Evolutionary conservation across 2,888 invertebrate species (phyloP).

Genomic region (Drosophila helvetica): DNA sequence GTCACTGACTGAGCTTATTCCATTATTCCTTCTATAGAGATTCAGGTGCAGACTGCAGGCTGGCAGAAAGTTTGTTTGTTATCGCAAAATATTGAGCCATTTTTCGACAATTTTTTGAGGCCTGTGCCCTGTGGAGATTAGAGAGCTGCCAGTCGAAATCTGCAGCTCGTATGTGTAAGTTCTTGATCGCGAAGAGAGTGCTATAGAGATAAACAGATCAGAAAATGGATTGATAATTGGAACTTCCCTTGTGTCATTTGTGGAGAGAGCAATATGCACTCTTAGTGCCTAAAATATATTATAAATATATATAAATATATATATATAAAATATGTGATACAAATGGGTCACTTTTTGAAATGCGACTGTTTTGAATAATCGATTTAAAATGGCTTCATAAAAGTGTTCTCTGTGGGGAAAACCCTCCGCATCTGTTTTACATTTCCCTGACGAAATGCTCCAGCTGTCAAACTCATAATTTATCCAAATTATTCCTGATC

Average conservation of each 20-base stretch:
- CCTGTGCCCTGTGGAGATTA: background rate
- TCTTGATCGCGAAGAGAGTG: background rate
- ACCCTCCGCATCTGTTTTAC: background rate
- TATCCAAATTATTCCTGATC: constrained; percentile 21
- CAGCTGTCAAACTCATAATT: constrained; percentile 37
- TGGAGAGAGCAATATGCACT: no score
- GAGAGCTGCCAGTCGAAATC: constrained; percentile 3
- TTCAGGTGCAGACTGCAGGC: constrained; percentile 6
- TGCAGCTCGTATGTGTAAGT: constrained; percentile 11
- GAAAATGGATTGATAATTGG: background rate
- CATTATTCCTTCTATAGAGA: constrained; percentile 3
- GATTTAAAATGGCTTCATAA: no score
- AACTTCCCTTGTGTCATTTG: no score
- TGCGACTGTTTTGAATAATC: no score
- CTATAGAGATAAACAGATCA: background rate
- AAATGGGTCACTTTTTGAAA: no score
- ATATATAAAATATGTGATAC: no score
- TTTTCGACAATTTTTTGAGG: background rate
- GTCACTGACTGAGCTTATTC: constrained; percentile 22
- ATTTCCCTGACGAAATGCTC: constrained; percentile 8
- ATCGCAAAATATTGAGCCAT: constrained; percentile 12
- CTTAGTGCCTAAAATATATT: no score
- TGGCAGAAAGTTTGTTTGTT: constrained; percentile 10
- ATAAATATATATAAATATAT: no score
- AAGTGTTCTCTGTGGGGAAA: no score